Evolutionary conservation across 64 coral and sea anemone genomes (phyloP).

Genomic region (Exaiptasia diaphana): DNA sequence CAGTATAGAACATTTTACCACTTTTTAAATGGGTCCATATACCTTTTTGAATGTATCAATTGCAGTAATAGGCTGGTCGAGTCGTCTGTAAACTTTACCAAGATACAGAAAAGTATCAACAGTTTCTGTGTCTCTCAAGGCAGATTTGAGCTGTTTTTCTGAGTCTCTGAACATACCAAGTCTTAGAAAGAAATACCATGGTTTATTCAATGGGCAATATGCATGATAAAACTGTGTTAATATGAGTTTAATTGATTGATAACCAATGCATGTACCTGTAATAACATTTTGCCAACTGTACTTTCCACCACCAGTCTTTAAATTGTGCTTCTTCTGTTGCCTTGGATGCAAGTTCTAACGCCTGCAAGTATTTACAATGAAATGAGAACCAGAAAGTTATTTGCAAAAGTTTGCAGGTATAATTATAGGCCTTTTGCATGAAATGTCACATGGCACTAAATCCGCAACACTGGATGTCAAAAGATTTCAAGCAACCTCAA

Average conservation of each 20-base stretch:
- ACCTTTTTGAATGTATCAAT: conserved; percentile 97
- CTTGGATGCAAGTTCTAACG: conserved; percentile 89
- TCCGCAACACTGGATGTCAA: no score
- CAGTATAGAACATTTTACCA: no score
- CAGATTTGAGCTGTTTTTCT: conserved; percentile 93
- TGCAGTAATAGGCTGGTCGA: conserved; percentile 91
- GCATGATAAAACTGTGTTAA: no score
- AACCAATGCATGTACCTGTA: conserved; percentile 50
- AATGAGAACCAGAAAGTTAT: no score
- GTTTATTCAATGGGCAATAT: no score
- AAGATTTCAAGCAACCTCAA: no score
- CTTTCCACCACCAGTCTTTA: conserved; percentile 99
- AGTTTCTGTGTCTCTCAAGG: conserved; percentile 81
- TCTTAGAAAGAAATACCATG: conserved; percentile 35
- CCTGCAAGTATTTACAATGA: no score
- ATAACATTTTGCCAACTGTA: conserved; percentile 94
- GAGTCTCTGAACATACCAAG: conserved; percentile 97
- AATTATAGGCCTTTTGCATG: no score
- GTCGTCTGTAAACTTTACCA: conserved; percentile 88
- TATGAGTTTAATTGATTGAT: no score
- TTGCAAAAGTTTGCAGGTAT: no score
- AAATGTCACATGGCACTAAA: no score
- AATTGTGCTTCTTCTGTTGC: conserved; percentile 93
- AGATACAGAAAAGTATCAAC: conserved; percentile 91
- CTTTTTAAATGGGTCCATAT: no score